Evolutionary conservation across 1,140 invertebrate genomes (phyloP).

Genomic region (Ostrea denselamellosa): DNA sequence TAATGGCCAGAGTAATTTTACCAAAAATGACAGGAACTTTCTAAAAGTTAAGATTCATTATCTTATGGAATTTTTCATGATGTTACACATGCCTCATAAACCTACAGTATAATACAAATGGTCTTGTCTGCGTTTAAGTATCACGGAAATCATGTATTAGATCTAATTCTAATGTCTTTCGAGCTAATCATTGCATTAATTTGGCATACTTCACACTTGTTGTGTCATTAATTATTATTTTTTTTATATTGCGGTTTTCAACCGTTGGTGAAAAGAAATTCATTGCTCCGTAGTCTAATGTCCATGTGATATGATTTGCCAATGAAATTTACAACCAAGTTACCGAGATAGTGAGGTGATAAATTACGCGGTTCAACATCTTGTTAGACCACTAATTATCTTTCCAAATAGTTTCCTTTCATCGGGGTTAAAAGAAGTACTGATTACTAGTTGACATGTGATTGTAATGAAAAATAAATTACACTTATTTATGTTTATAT

Average conservation of each 20-base stretch:
- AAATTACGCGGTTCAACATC: neutral
- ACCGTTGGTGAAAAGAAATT: slow-evolving; percentile 25
- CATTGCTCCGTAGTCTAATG: neutral
- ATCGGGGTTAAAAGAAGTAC: neutral
- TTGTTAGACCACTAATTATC: neutral
- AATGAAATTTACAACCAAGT: neutral
- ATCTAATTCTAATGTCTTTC: neutral
- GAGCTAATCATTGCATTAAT: slow-evolving; percentile 19
- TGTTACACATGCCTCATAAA: neutral
- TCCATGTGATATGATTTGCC: slow-evolving; percentile 30
- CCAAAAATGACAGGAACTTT: neutral
- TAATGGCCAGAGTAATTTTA: no score
- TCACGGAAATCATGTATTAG: slow-evolving; percentile 20
- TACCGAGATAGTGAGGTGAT: neutral
- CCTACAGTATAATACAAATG: neutral
- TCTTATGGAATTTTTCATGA: neutral
- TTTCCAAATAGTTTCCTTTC: neutral
- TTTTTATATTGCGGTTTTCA: slow-evolving; percentile 5
- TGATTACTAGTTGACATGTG: neutral
- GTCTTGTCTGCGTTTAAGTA: neutral
- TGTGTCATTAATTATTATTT: slow-evolving; percentile 26
- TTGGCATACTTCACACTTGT: slow-evolving; percentile 12
- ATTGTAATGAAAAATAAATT: no score
- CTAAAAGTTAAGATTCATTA: neutral
- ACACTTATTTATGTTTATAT: no score